Conservation (phyloP, 2,888 invertebrate genomes). For the Slavum lentiscoides region DNA sequence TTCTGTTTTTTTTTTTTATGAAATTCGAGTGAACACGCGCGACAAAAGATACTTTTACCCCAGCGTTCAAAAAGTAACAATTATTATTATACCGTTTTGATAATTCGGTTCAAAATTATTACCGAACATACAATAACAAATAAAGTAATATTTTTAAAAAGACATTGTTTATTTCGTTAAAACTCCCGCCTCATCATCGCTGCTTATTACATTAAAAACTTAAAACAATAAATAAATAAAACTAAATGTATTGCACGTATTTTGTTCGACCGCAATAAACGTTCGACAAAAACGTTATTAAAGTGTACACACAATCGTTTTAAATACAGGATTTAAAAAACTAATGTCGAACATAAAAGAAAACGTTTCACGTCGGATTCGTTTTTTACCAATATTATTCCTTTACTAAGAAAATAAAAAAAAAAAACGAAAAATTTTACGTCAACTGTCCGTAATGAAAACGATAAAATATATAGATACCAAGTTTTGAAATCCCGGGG, state of each 20-base stretch:
- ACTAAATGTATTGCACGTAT: neutral
- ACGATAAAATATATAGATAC: constrained; percentile 8
- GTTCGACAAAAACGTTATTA: neutral
- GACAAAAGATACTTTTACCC: too few species aligned
- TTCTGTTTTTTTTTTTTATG: too few species aligned
- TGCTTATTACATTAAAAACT: too few species aligned
- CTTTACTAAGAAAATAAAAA: neutral
- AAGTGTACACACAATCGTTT: neutral
- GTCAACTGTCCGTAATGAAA: constrained; percentile 24
- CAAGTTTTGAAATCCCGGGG: neutral
- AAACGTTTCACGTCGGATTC: constrained; percentile 4
- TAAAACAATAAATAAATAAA: neutral
- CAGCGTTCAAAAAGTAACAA: too few species aligned
- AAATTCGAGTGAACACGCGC: too few species aligned
- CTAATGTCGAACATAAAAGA: neutral
- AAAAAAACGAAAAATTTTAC: neutral
- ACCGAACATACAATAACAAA: too few species aligned
- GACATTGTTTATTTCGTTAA: too few species aligned
- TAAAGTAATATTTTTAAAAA: too few species aligned
- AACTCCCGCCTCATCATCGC: too few species aligned
- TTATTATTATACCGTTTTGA: too few species aligned
- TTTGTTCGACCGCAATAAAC: neutral
- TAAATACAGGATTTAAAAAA: neutral
- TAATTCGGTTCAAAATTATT: too few species aligned
- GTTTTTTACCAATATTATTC: constrained; percentile 4